Evolutionary conservation across 2,888 invertebrate genomes (phyloP), one percentile per base, ranked within the genome.

Genomic region (Tetranychus truncatus): DNA sequence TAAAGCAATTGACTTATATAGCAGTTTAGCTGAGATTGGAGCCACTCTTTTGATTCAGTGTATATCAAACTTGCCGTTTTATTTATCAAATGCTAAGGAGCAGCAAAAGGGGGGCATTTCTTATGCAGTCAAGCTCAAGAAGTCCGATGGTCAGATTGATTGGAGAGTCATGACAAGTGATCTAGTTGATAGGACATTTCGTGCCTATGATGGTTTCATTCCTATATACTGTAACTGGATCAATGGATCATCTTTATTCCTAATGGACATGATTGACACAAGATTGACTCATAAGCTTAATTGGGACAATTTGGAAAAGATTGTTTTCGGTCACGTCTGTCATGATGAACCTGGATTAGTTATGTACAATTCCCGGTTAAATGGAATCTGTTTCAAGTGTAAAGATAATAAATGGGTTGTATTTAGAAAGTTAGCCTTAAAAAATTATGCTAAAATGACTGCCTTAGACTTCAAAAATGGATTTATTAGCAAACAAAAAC

Each of bases 381-480:
- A 34, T 24, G 45, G n/a, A 45, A 6, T 72, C n/a, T 72, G 72
- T 72, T 9, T 72, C 7, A 45, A 73, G 46, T 78, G 77, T 71
- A 66, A 65, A 11, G 73, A 77, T 46, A 45, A 74, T 45, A 77
- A 74, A 20, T 77, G 77, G 77, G 72, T 74, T 18, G 76, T 75
- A 74, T 77, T 77, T 76, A 84, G 84, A 78, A 85, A 86, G 79
- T 79, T 92, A 75, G 86, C 87, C 80, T 82, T 92, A 76, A 84
- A 87, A 78, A 88, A 88, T 11, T 89, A 87, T 81, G 88, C 86
- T 82, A 84, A 86, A 80, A 91, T 94, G 87, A 86, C 85, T 74
- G 90, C 92, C 4, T 80, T 83, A 79, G 91, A 92, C 81, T 95
- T 95, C 84, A 88, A 88, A 82, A 92, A 92, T 85, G 94, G 94